Base-by-base conservation (phyloP, 2,888 invertebrate genomes). In the Phlogophora meticulosa region DNA sequence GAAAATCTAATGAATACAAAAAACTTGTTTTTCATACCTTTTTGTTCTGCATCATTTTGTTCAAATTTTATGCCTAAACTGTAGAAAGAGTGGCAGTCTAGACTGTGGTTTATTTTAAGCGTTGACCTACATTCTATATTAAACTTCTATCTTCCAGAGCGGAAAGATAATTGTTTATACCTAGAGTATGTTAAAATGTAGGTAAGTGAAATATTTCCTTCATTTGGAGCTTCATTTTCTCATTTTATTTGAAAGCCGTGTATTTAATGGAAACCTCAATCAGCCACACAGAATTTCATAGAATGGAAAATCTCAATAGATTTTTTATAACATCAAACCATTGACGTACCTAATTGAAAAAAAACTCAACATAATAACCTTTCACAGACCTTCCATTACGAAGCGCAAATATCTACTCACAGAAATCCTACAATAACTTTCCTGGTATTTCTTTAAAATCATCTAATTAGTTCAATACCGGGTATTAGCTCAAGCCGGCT, bases 21-120 rank as follows among this genome's bases (percentile, higher is more conserved):
- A 56, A 38, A 42, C 7, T 28, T 28, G 5, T 28, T 28, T n/a
- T n/a, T n/a, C n/a, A n/a, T n/a, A n/a, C 28, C 11, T 53, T 46
- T 46, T 52, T 45, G 40, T 69, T n/a, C 10, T 4, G 17, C 4
- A 22, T 15, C 42, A 13, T 40, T n/a, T 42, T 40, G 28, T 60
- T 55, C 17, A 22, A 40, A 4, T 28, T 42, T 43, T 51, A 40
- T 36, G n/a, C 40, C 45, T 34, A 40, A 57, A 45, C n/a, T 24
- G 34, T 24, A 13, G n/a, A 24, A 42, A 48, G 13, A 62, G 45
- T 46, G 7, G 49, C 32, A 42, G 74, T 73, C 79, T 65, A 78
- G 72, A 65, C 78, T 38, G 9, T 10, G 58, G 58, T 73, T 73
- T 78, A 74, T 74, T 78, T 65, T 65, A 36, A 42, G 53, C 79